These are phyloP conservation scores for Tetranychus cinnabarinus DNA, from an alignment of 1,140 invertebrate species.

Conservation along the genomic window DNA sequence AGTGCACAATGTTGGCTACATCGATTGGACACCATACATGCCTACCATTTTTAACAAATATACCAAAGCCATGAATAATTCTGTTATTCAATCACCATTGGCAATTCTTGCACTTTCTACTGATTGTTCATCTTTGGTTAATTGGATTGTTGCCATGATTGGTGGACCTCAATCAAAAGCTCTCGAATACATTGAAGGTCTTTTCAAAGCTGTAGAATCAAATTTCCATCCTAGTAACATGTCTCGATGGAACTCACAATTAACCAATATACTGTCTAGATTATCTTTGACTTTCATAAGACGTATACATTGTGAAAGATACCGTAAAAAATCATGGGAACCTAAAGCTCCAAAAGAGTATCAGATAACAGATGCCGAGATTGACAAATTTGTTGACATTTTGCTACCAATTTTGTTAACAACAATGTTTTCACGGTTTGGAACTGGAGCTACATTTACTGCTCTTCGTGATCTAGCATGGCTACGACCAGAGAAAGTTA, in stretches of 20 bases:
- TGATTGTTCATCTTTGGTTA: conserved; percentile 31
- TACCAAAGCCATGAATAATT: conserved; percentile 37
- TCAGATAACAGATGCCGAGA: conserved; percentile 49
- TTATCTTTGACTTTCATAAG: conserved; percentile 28
- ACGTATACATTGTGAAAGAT: conserved; percentile 36
- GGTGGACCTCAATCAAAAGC: conserved; percentile 26
- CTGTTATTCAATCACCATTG: conserved; percentile 50
- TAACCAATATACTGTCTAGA: conserved; percentile 18
- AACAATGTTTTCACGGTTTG: conserved; percentile 50
- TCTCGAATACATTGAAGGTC: conserved; percentile 45
- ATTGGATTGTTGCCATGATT: conserved; percentile 42
- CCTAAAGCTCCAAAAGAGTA: conserved; percentile 35
- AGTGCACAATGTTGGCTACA: conserved; percentile 46
- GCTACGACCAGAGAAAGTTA: conserved; percentile 52
- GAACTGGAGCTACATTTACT: conserved; percentile 33
- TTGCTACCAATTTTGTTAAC: conserved; percentile 39
- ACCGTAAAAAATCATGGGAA: conserved; percentile 37
- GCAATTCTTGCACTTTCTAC: conserved; percentile 13
- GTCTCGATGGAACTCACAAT: conserved; percentile 38
- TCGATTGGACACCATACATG: conserved; percentile 63
- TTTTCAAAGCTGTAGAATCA: conserved; percentile 58
- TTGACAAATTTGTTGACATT: conserved; percentile 53
- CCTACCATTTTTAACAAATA: conserved; percentile 56
- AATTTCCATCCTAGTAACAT: conserved; percentile 71
- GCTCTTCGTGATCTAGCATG: conserved; percentile 48